Evolutionary conservation across 2,888 invertebrate genomes (phyloP).

Genomic region (Polymixis lichenea): DNA sequence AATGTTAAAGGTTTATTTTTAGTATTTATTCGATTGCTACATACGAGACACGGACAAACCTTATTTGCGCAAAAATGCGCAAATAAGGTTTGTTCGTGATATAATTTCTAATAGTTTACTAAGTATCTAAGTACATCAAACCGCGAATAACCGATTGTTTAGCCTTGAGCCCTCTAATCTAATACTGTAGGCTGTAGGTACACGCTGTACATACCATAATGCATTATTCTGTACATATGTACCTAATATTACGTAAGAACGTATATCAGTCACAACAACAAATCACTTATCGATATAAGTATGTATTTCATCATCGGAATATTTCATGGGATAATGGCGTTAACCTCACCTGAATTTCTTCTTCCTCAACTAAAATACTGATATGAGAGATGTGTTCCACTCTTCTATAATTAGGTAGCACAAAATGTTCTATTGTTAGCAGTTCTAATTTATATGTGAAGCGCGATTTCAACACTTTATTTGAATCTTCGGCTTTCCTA

Average conservation of each 20-base stretch:
- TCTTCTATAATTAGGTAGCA: conserved; percentile 46
- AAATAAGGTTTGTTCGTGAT: conserved; percentile 5
- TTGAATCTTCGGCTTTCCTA: conserved; percentile 31
- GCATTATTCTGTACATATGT: background rate
- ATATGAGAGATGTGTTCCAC: conserved; percentile 73
- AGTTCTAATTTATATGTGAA: conserved; percentile 76
- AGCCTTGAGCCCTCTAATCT: conserved; percentile 31
- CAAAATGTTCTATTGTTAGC: conserved; percentile 67
- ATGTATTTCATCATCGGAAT: background rate
- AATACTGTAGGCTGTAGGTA: conserved; percentile 26
- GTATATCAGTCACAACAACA: background rate
- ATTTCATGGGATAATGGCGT: background rate
- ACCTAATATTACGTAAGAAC: background rate
- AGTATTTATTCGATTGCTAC: background rate
- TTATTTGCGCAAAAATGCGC: too few relatives aligned
- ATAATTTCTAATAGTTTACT: background rate
- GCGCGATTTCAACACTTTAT: conserved; percentile 52
- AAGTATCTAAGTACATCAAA: background rate
- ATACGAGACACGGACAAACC: too few relatives aligned
- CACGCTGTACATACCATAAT: background rate
- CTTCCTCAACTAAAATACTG: conserved; percentile 72
- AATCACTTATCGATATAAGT: background rate
- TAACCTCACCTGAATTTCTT: conserved; percentile 72
- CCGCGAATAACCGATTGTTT: background rate
- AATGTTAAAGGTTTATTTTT: background rate